phyloP scores from a whole-genome alignment of 2,888 invertebrate species.

The Eremobia ochroleuca region DNA sequence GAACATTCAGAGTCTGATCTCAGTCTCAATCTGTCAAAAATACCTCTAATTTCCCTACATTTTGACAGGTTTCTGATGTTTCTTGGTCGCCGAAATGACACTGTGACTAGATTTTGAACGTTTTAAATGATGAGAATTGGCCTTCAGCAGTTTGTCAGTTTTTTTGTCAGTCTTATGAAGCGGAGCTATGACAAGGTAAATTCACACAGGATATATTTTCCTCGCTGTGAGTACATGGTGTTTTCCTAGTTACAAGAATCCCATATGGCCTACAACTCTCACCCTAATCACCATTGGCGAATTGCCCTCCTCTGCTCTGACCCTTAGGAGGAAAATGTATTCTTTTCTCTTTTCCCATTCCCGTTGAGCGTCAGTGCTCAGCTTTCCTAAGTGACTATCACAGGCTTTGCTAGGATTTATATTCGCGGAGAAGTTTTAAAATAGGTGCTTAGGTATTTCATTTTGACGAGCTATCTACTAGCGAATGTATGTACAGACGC shows the following conservation, averaged over 20 bases:
- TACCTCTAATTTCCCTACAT: too few relatives aligned
- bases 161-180: not conserved
- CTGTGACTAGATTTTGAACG: too few relatives aligned
- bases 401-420: conserved; percentile 7
- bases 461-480: not conserved
- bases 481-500: too few relatives aligned
- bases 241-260: not conserved
- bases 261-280: not conserved
- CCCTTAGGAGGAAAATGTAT: conserved; percentile 8
- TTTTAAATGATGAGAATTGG: too few relatives aligned
- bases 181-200: not conserved
- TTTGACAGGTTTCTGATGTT: too few relatives aligned
- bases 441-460: conserved; percentile 8
- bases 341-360: not conserved
- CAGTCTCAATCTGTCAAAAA: too few relatives aligned
- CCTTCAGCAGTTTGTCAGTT: not conserved
- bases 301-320: not conserved
- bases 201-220: not conserved
- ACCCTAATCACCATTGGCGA: conserved; percentile 1
- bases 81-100: too few relatives aligned
- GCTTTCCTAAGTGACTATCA: conserved; percentile 3
- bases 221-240: not conserved
- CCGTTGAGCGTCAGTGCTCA: not conserved
- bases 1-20: too few relatives aligned
- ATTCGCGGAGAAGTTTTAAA: conserved; percentile 3